Evolutionary conservation across 2,113 vertebrate genomes (phyloP).

Genomic region (Zosterops japonicus): DNA sequence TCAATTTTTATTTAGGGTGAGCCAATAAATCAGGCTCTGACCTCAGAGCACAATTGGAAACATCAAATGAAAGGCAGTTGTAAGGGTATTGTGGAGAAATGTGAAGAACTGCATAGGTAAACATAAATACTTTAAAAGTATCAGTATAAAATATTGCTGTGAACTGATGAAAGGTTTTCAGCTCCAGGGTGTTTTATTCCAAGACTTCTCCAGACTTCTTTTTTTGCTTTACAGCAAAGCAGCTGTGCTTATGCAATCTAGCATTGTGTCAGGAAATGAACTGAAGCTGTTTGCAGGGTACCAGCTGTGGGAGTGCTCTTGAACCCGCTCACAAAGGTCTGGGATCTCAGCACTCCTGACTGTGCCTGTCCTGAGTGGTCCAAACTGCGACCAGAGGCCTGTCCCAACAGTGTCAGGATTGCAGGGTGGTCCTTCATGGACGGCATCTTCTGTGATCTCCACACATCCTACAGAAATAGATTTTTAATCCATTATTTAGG

Average conservation of each 20-base stretch:
- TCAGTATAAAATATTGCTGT: not conserved
- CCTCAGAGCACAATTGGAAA: constrained; percentile 1
- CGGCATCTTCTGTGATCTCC: not conserved
- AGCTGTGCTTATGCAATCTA: constrained; percentile 6
- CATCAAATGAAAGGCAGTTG: not conserved
- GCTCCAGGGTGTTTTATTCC: not conserved
- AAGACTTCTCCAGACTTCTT: not conserved
- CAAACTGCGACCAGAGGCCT: not conserved
- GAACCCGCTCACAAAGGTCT: not conserved
- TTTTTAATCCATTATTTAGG: not conserved
- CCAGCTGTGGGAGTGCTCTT: not conserved
- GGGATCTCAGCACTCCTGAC: not conserved
- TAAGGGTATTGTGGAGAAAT: not conserved
- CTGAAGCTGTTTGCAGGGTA: not conserved
- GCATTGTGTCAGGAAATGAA: not conserved
- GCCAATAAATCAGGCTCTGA: constrained; percentile 43
- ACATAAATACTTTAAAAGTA: not conserved
- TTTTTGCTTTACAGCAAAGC: not conserved
- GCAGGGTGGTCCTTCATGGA: not conserved
- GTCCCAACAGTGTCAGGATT: not conserved
- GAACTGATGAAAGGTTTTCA: not conserved
- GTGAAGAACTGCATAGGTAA: not conserved
- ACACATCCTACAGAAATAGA: not conserved
- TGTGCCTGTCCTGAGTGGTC: not conserved
- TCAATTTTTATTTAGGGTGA: constrained; percentile 32